phyloP scores from a whole-genome alignment of 2,888 invertebrate genomes.

The Yponomeuta cagnagella region DNA sequence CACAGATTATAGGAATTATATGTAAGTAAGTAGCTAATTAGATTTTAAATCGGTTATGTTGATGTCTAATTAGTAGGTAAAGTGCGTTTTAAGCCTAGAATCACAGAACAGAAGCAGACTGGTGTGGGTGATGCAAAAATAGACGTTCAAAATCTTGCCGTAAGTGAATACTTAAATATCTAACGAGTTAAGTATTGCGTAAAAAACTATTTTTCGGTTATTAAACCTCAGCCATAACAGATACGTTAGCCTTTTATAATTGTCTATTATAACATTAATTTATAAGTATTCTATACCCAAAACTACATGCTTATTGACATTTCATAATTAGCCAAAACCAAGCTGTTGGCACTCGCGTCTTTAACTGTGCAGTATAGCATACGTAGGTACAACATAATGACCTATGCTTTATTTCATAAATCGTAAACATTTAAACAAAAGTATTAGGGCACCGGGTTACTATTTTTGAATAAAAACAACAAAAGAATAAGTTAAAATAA shows the following conservation, averaged over 20 bases:
- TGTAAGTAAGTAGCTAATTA: conserved; percentile 22
- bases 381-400: not conserved
- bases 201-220: conserved; percentile 42
- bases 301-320: conserved; percentile 52
- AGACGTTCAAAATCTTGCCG: conserved; percentile 34
- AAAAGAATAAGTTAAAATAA: conserved; percentile 45
- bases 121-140: conserved; percentile 64
- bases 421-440: not conserved
- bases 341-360: conserved; percentile 42
- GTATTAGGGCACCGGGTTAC: too few species aligned
- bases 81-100: conserved; percentile 60
- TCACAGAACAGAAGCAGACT: conserved; percentile 66
- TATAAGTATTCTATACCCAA: conserved; percentile 10
- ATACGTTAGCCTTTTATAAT: conserved; percentile 22
- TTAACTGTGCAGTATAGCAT: conserved; percentile 24
- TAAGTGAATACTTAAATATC: not conserved
- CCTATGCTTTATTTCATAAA: conserved; percentile 7
- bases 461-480: conserved; percentile 28
- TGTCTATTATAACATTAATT: conserved; percentile 31
- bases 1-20: conserved; percentile 54
- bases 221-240: conserved; percentile 31
- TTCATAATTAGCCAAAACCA: conserved; percentile 51
- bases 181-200: conserved; percentile 29
- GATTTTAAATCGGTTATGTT: conserved; percentile 31
- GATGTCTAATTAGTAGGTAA: conserved; percentile 14